phyloP scores from a whole-genome alignment of 2,113 vertebrate species.

The Scopus umbretta region DNA sequence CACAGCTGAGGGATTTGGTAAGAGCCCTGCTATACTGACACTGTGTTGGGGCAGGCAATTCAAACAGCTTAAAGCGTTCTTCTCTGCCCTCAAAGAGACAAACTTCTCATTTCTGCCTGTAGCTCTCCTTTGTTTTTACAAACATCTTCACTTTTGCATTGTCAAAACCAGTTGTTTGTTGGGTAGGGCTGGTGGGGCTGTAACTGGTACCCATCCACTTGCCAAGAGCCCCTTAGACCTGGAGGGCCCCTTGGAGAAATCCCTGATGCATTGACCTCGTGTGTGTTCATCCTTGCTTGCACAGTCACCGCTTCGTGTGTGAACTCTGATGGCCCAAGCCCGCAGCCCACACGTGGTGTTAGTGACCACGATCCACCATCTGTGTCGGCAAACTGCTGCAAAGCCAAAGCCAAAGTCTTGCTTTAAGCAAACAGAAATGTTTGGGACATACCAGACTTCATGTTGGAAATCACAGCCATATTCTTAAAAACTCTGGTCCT shows the following conservation, averaged over 20 bases:
- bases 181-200: background rate
- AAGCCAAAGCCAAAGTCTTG: background rate
- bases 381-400: background rate
- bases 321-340: background rate
- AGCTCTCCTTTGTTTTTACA: background rate
- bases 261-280: background rate
- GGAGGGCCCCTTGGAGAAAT: background rate
- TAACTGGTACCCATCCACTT: background rate
- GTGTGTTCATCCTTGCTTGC: background rate
- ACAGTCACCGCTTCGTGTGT: background rate
- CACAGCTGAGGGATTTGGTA: background rate
- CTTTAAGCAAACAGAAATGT: constrained; percentile 46
- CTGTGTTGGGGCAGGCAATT: rapidly evolving
- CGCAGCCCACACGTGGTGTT: background rate
- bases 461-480: constrained; percentile 48
- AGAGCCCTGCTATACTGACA: background rate
- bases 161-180: background rate
- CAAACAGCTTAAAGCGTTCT: background rate
- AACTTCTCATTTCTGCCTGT: background rate
- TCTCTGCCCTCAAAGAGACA: background rate
- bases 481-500: constrained; percentile 38
- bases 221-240: background rate
- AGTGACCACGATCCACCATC: background rate
- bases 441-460: constrained; percentile 33
- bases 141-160: background rate